phyloP scores from a whole-genome alignment of 2,113 vertebrate species.

The Bujurquina vittata region DNA sequence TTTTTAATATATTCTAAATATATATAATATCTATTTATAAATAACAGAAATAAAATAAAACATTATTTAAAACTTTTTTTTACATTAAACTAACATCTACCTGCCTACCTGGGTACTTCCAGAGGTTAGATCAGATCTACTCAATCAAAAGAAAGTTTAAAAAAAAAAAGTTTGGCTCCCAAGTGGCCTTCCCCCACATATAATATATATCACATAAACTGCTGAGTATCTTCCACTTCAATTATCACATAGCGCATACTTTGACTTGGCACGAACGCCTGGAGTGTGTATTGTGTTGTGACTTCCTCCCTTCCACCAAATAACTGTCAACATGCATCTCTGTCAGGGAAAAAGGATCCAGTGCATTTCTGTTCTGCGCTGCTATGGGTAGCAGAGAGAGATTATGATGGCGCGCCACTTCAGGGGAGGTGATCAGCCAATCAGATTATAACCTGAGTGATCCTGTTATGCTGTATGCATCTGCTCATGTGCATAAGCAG shows the following conservation, averaged over 20 bases:
- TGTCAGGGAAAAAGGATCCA: slow-evolving; percentile 13
- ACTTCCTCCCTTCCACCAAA: background rate
- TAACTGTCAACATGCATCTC: slow-evolving; percentile 16
- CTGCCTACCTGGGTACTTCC: background rate
- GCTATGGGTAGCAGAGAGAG: background rate
- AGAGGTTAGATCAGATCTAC: background rate
- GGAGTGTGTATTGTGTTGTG: background rate
- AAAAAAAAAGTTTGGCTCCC: background rate
- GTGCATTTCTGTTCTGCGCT: background rate
- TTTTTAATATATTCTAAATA: background rate
- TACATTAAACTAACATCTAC: background rate
- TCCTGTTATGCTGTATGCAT: slow-evolving; percentile 31
- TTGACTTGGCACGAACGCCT: background rate
- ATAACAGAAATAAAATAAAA: background rate
- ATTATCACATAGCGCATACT: background rate
- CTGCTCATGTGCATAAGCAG: slow-evolving; percentile 43
- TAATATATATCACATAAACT: background rate
- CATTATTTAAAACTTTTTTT: background rate
- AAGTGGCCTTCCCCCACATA: background rate
- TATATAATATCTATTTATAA: background rate
- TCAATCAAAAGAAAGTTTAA: background rate
- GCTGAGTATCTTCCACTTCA: background rate
- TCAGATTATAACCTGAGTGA: slow-evolving; percentile 34
- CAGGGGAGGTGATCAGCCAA: slow-evolving; percentile 19
- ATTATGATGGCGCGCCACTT: slow-evolving; percentile 16